Evolutionary conservation across 2,113 vertebrate genomes (phyloP).

Genomic region (Saguinus imperator): DNA sequence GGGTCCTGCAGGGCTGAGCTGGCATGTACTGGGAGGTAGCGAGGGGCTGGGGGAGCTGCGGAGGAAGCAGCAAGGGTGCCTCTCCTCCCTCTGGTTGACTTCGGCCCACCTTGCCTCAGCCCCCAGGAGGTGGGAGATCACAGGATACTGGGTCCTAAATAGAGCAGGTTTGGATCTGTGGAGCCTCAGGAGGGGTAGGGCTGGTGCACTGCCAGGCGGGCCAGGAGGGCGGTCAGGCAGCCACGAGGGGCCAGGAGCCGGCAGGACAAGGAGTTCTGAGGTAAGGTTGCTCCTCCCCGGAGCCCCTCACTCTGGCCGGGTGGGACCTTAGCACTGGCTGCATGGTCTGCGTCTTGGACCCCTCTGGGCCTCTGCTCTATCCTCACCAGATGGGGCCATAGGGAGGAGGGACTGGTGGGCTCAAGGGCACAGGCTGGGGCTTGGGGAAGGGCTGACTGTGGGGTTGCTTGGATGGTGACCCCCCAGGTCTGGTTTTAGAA

Average conservation of each 20-base stretch:
- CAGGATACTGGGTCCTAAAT: constrained; percentile 54
- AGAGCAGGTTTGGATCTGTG: background rate
- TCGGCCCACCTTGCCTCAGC: accelerated
- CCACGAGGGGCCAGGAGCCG: background rate
- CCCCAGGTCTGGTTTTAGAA: background rate
- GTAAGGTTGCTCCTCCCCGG: background rate
- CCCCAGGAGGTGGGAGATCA: background rate
- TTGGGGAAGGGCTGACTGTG: background rate
- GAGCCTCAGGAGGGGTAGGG: background rate
- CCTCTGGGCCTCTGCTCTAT: background rate
- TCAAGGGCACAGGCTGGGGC: background rate
- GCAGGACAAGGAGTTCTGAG: background rate
- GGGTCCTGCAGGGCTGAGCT: background rate
- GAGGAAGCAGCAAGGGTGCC: background rate
- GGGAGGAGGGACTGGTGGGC: background rate
- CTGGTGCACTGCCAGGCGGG: background rate
- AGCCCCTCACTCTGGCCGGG: background rate
- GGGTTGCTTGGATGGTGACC: background rate
- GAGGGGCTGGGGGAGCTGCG: background rate
- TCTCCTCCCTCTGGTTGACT: background rate
- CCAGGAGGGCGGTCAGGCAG: background rate
- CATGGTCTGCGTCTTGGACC: background rate
- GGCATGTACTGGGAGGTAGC: accelerated
- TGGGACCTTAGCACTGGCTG: background rate
- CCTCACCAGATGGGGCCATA: background rate